Evolutionary conservation across 2,113 vertebrate genomes (phyloP), one percentile per base, ranked within the genome.

Genomic region (Pterocles orientalis): DNA sequence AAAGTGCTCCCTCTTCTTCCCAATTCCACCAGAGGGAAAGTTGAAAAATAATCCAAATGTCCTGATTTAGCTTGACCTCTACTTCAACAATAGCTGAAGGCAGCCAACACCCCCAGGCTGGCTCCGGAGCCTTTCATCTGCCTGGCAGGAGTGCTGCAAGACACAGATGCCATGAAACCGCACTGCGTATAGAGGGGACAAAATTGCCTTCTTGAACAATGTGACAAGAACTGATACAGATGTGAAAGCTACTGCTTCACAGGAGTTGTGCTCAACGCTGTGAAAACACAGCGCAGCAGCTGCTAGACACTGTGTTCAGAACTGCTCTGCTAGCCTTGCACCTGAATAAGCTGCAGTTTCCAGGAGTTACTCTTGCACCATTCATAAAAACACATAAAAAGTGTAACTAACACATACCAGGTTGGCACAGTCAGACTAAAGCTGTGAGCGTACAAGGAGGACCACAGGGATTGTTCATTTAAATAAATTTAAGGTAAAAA

Each of bases 241-340:
- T 3, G 17, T 84, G 69, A 56, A 64, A 76, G 78, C 60, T 48
- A 33, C 41, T 5, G 28, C 41, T 34, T 47, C 34, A 24, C 17
- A 4, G 45, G 39, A 82, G 65, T n/a, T 29, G 24, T 23, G 78
- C 45, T 34, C 17, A 68, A 31, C 0, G 1, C 69, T 7, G 20
- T 2, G 34, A n/a, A 62, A 43, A 18, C 48, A 18, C 60, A 47
- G 47, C 69, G 19, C 0, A 0, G 69, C 58, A 78, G 81, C 62
- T 18, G 18, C 12, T 4, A 26, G 62, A 29, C 26, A 26, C 18
- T 0, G 1, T 2, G 29, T 6, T 71, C 34, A 18, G 17, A 70
- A 9, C 33, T 10, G n/a, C 65, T 58, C 29, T 6, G 64, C 41
- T 26, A 56, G 69, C 33, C 64, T 11, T 3, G 8, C 62, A 41